Base-by-base conservation (phyloP, 2,888 invertebrate species). In the Hirtodrosophila cameraria region DNA sequence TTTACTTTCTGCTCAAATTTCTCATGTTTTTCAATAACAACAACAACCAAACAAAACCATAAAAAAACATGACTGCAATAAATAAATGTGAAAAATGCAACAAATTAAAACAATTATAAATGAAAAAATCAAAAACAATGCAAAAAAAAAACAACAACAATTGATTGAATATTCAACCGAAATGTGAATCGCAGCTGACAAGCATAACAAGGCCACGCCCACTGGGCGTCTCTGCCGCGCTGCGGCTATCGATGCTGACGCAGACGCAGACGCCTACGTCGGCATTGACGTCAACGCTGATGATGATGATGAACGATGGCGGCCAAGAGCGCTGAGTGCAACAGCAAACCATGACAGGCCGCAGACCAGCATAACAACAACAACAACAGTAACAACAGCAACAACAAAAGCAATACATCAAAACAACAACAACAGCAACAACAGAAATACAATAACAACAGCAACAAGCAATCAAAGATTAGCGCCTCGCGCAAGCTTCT, bases 401-500 rank as follows among this genome's bases (percentile, higher is more conserved):
- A 54, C 42, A 58, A 45, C 54, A 50, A 54, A 58, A 62, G 52
- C 36, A 35, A 43, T 25, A 30, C 57, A 59, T 31, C 48, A 57
- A 63, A 55, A 62, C 33, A 49, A 60, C 54, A 59, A 38, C 53
- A 60, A 60, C 39, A 61, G 55, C 54, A 59, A 38, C 53, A 60
- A 60, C 39, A 61, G 55, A 27, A 57, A 69, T 12, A 45, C 49
- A 49, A 18, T 52, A 53, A 28, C 52, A 59, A 59, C 53, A 69
- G 31, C 55, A 45, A 50, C 53, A 49, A 57, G 45, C 23, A 71
- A 36, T 46, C 59, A 58, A 31, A 70, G 62, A 61, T 46, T 63
- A 31, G 58, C 65, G 54, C 88, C 89, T 48, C 86, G 88, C 55
- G 87, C 86, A 60, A 90, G 88, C 73, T 89, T 83, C 58, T 86